Percentiles rank a stretch among this genome's conserved stretches.
These are phyloP conservation scores for Palythoa heliodiscus DNA, from an alignment of 92 coral and sea anemone species.

Conservation along the genomic window DNA sequence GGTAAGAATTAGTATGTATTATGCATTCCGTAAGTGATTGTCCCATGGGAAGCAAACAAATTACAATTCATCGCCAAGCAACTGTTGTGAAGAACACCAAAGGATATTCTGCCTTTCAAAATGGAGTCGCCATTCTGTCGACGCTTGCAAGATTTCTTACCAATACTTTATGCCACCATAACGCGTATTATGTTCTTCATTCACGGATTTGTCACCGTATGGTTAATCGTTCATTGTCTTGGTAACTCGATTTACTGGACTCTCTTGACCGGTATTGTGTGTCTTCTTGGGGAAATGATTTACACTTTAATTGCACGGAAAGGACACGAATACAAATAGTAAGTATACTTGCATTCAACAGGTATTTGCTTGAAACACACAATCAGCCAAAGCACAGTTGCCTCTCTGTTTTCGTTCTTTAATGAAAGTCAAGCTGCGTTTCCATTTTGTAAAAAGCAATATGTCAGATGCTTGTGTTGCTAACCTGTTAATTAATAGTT, in stretches of 20 bases:
- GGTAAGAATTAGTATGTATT: not conserved
- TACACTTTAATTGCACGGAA: constrained; percentile 88
- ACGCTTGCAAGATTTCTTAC: constrained; percentile 66
- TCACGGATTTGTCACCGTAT: constrained; percentile 87
- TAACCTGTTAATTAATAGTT: not conserved
- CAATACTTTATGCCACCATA: constrained; percentile 81
- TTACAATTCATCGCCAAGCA: constrained; percentile 28
- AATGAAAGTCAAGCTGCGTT: not conserved
- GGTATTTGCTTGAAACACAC: not conserved
- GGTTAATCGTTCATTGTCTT: constrained; percentile 80
- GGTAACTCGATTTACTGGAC: constrained; percentile 68
- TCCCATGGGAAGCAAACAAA: not conserved
- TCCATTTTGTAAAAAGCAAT: not conserved
- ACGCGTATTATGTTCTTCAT: constrained; percentile 90
- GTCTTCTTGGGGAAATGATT: constrained; percentile 80
- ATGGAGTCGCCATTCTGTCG: constrained; percentile 33
- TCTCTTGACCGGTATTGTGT: constrained; percentile 70
- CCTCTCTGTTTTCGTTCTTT: not conserved
- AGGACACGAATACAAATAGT: constrained; percentile 98
- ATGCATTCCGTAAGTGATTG: constrained; percentile 6
- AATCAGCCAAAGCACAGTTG: not conserved
- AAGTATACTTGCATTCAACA: constrained; percentile 38
- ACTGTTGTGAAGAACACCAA: constrained; percentile 1
- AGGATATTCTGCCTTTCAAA: not conserved
- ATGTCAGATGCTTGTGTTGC: not conserved